These are phyloP conservation scores for Eurystomus gularis DNA, from an alignment of 2,113 vertebrate genomes.

Conservation along the genomic window DNA sequence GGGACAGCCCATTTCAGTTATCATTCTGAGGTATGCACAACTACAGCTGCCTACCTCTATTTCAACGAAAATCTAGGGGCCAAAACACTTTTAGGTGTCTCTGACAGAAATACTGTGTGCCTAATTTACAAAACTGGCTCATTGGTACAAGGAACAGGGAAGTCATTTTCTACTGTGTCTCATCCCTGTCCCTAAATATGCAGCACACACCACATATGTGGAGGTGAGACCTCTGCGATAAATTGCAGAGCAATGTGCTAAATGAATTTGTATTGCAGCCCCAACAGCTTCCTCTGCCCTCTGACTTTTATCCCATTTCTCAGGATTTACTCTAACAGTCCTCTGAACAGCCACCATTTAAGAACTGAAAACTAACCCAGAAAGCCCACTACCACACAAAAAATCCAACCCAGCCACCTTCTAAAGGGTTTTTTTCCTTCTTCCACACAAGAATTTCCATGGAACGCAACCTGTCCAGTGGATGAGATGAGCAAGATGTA, in stretches of 20 bases:
- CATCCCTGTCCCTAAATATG: background rate
- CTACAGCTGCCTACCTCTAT: background rate
- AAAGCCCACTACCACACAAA: background rate
- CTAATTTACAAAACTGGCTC: background rate
- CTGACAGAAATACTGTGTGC: background rate
- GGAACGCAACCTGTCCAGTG: background rate
- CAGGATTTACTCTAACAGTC: conserved; percentile 6
- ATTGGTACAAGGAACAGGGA: fast-evolving
- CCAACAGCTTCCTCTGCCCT: background rate
- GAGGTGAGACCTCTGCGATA: background rate
- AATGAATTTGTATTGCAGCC: background rate
- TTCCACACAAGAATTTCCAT: background rate
- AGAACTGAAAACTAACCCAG: background rate
- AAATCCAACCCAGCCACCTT: background rate
- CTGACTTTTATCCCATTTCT: conserved; percentile 22
- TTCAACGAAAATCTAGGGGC: background rate
- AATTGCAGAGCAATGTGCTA: conserved; percentile 19
- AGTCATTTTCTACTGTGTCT: background rate
- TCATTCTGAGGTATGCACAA: background rate
- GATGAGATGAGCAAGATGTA: background rate
- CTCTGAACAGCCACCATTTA: background rate
- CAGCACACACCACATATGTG: background rate
- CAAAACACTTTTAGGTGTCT: background rate
- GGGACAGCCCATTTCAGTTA: background rate
- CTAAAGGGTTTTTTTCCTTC: background rate